phyloP scores from a whole-genome alignment of 2,797 vertebrate genomes.

The Triplophysa bombifrons region DNA sequence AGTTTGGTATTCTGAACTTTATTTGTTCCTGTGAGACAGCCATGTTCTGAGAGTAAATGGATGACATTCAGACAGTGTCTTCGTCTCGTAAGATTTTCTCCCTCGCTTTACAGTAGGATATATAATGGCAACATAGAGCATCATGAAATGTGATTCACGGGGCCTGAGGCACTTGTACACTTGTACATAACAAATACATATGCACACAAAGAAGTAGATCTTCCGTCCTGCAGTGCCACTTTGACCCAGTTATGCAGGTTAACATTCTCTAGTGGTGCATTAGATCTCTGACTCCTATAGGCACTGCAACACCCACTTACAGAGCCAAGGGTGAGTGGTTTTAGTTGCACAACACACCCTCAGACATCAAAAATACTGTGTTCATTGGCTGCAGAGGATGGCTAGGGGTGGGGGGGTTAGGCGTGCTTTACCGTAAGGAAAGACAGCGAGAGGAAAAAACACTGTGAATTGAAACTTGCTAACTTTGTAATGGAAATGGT shows the following conservation, averaged over 20 bases:
- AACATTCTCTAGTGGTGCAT: conserved; percentile 70
- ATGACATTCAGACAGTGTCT: conserved; percentile 49
- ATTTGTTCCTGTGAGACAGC: conserved; percentile 39
- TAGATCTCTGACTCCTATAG: conserved; percentile 76
- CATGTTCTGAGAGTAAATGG: conserved; percentile 37
- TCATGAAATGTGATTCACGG: conserved; percentile 68
- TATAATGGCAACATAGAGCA: conserved; percentile 69
- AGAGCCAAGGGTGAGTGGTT: conserved; percentile 77
- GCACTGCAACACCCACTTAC: conserved; percentile 79
- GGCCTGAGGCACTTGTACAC: conserved; percentile 68
- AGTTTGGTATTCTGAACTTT: not conserved
- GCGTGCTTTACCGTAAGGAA: conserved; percentile 35
- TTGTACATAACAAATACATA: conserved; percentile 62
- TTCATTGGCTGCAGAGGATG: conserved; percentile 74
- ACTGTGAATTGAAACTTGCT: conserved; percentile 80
- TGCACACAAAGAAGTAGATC: conserved; percentile 60
- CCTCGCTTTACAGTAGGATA: conserved; percentile 63
- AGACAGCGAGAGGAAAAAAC: conserved; percentile 54
- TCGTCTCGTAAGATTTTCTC: conserved; percentile 50
- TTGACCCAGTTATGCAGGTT: conserved; percentile 80
- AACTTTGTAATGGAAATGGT: conserved; percentile 83
- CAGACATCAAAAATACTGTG: conserved; percentile 73
- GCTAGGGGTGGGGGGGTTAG: conserved; percentile 56
- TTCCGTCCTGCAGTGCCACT: conserved; percentile 64
- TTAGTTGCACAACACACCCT: conserved; percentile 78